Base-by-base conservation (phyloP, 2,797 vertebrate species). In the Sebastiscus tertius region DNA sequence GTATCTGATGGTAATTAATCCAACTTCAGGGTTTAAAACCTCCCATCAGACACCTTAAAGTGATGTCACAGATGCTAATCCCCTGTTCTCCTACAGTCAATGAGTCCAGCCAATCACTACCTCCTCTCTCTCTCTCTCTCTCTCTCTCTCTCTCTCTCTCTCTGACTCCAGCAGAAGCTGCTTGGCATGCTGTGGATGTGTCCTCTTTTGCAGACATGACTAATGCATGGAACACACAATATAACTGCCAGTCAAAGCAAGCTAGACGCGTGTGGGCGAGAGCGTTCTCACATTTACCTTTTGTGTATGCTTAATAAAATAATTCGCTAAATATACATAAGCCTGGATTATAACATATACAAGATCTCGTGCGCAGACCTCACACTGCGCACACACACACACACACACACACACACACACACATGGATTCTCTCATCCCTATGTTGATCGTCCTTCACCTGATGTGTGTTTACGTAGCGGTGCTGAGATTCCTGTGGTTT, bases 291-390 rank as follows among this genome's bases (percentile, higher is more conserved):
- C 72, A 80, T 85, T 88, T 87, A 91, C 89, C 89, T 89, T 92
- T 86, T 83, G 63, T 91, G 67, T 52, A 39, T 39, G 74, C 76
- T 67, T 88, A 88, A 89, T 89, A 79, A 73, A 79, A 85, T 88
- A 59, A 88, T 87, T 87, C 82, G 75, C 86, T 88, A 88, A 89
- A 93, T 86, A 87, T 85, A 85, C 86, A 84, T 89, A 87, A 84
- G 60, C 87, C 78, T 80, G 82, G 82, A 86, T 90, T 79, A 84
- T 79, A 63, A 62, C 70, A 82, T 66, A 36, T 75, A 72, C 68
- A 80, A 64, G 65, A 80, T 76, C 49, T 42, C 34, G 63, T 54
- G 18, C 67, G 29, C 49, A 64, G 18, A 61, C 68, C 61, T 65
- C 27, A 56, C 63, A 26, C 65, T 36, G 39, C 18, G 7, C 16